Percentiles rank a stretch among this genome's conserved stretches.
phyloP scores from a whole-genome alignment of 2,888 invertebrate genomes.

The Achlya flavicornis region DNA sequence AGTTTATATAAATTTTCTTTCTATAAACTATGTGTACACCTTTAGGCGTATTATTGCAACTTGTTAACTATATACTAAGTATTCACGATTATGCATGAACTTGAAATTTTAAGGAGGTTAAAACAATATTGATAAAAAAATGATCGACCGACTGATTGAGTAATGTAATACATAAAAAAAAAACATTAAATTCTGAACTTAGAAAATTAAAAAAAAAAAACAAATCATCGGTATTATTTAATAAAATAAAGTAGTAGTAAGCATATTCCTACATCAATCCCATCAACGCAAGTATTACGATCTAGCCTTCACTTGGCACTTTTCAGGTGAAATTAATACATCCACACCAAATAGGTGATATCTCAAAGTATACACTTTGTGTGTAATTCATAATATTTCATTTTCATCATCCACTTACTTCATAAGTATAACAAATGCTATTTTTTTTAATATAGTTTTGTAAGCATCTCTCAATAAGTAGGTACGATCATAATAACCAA shows the following conservation, averaged over 20 bases:
- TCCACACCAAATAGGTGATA: too few relatives aligned
- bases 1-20: constrained; percentile 36
- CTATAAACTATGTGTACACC: constrained; percentile 52
- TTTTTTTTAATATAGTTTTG: neutral
- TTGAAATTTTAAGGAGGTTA: constrained; percentile 41
- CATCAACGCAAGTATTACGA: neutral
- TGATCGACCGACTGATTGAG: constrained; percentile 12
- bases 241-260: too few relatives aligned
- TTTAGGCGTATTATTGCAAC: constrained; percentile 79
- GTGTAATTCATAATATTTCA: too few relatives aligned
- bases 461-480: neutral
- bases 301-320: too few relatives aligned
- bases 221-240: neutral
- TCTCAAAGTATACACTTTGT: too few relatives aligned
- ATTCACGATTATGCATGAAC: constrained; percentile 63
- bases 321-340: too few relatives aligned
- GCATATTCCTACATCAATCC: neutral
- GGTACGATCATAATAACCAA: neutral
- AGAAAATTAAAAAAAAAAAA: neutral
- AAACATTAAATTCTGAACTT: neutral
- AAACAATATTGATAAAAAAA: constrained; percentile 1
- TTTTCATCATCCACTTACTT: neutral
- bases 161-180: constrained; percentile 1
- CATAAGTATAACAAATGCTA: neutral
- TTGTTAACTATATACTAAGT: constrained; percentile 65